Base-by-base conservation (phyloP, 1,140 invertebrate genomes). In the Sarcophaga peregrina region DNA sequence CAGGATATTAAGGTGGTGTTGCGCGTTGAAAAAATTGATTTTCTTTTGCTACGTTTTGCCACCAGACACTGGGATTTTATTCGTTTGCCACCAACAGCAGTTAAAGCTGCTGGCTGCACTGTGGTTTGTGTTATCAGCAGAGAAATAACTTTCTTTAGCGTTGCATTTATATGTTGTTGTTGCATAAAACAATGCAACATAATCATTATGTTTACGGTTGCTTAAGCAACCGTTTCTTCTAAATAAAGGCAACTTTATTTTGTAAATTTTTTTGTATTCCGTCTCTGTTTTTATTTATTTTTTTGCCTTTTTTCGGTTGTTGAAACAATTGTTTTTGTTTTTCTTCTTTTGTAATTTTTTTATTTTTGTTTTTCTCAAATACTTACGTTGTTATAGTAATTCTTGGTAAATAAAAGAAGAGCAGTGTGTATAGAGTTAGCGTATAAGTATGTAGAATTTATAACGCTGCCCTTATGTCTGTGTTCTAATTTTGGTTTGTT, bases 161-260 rank as follows among this genome's bases (percentile, higher is more conserved):
- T 81, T 52, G 25, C 78, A 45, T n/a, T 20, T 76, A 76, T 47
- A 25, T 37, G 25, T 37, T 74, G n/a, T n/a, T 45, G 80, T 72
- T 72, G 62, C 80, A 81, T 68, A 46, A 46, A 46, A 81, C 45
- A 58, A 72, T 81, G 52, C 80, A 72, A 68, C 62, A 72, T 81
- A 45, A 81, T 62, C 80, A 62, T 81, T 72, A 72, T 81, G 80
- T 58, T 68, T 46, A 81, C 52, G 80, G 62, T 81, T 78, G 75
- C 75, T 50, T 78, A 78, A 50, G 75, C 75, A 78, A 78, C 75
- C 75, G 75, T 50, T 76, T 78, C n/a, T 78, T 78, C 8, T 17
- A 50, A 50, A 76, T 52, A 50, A 50, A 78, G 47, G 48, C 75
- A 78, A 78, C 48, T 78, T 52, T 68, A 68, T 68, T 68, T 68